These are phyloP conservation scores for Drosophila macrospina DNA, from an alignment of 2,888 invertebrate species.

Conservation along the genomic window DNA sequence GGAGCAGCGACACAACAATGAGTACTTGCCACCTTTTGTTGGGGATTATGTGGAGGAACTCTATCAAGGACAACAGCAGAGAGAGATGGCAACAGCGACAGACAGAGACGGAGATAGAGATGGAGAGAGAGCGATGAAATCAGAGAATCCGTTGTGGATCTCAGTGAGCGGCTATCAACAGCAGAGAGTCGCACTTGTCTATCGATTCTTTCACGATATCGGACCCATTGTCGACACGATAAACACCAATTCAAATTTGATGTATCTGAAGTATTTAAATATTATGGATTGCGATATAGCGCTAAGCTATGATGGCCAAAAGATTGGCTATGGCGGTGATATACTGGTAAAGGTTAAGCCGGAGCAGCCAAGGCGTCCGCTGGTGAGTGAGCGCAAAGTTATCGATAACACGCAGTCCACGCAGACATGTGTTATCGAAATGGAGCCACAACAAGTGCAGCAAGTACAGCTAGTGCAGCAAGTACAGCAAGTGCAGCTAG, in stretches of 20 bases:
- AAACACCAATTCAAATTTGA: slow-evolving; percentile 33
- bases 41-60: slow-evolving; percentile 7
- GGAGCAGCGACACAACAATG: not conserved
- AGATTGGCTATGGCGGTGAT: slow-evolving; percentile 64
- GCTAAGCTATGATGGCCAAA: slow-evolving; percentile 59
- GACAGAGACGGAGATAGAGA: not conserved
- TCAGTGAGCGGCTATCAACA: slow-evolving; percentile 51
- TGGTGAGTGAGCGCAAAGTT: not conserved
- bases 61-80: not conserved
- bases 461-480: not conserved
- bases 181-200: slow-evolving; percentile 36
- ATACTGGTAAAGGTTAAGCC: slow-evolving; percentile 48
- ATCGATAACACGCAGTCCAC: not conserved
- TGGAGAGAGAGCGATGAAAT: not conserved
- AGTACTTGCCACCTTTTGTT: slow-evolving; percentile 12
- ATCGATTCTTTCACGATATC: slow-evolving; percentile 61
- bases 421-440: slow-evolving; percentile 19
- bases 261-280: slow-evolving; percentile 54
- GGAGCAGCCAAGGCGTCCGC: slow-evolving; percentile 26
- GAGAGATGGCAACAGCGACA: not conserved
- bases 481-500: no score
- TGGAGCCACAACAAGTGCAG: not conserved
- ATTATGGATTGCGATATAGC: slow-evolving; percentile 47
- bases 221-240: slow-evolving; percentile 42
- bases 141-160: slow-evolving; percentile 46